Evolutionary conservation across 2,113 vertebrate genomes (phyloP).

Genomic region (Lepisosteus osseus): DNA sequence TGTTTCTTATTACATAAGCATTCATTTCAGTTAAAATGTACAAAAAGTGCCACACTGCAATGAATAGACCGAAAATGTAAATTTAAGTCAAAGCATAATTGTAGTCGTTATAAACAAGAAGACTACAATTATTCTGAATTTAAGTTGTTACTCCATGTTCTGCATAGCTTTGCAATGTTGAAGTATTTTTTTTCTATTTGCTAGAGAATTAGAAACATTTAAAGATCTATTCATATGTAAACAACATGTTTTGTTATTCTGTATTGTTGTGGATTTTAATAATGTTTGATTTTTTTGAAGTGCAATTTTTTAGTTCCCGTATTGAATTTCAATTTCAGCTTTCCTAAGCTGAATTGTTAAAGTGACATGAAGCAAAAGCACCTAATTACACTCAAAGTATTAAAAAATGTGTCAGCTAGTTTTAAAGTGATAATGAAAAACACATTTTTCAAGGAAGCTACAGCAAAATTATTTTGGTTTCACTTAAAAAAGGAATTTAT

Average conservation of each 20-base stretch:
- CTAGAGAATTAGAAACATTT: conserved; percentile 24
- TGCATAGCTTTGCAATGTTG: neutral
- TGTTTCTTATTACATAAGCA: neutral
- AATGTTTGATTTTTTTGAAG: conserved; percentile 33
- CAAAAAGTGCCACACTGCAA: conserved; percentile 1
- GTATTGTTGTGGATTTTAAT: conserved; percentile 45
- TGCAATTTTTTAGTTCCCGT: conserved; percentile 13
- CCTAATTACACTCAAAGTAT: conserved; percentile 21
- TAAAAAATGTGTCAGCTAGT: conserved; percentile 13
- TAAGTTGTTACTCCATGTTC: conserved; percentile 4
- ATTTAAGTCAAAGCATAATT: conserved; percentile 8
- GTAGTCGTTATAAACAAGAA: conserved; percentile 7
- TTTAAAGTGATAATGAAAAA: conserved; percentile 43
- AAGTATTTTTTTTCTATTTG: no score
- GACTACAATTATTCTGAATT: conserved; percentile 2
- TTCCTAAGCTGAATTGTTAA: conserved; percentile 12
- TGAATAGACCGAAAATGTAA: conserved; percentile 16
- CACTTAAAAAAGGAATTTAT: conserved; percentile 26
- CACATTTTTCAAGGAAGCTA: conserved; percentile 35
- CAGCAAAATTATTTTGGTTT: conserved; percentile 37
- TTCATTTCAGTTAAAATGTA: neutral
- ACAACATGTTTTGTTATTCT: conserved; percentile 36
- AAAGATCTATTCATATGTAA: conserved; percentile 39
- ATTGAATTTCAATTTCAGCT: conserved; percentile 25
- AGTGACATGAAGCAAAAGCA: conserved; percentile 31